Base-by-base conservation (phyloP, 2,797 vertebrate species). In the Adelosebastes latens region DNA sequence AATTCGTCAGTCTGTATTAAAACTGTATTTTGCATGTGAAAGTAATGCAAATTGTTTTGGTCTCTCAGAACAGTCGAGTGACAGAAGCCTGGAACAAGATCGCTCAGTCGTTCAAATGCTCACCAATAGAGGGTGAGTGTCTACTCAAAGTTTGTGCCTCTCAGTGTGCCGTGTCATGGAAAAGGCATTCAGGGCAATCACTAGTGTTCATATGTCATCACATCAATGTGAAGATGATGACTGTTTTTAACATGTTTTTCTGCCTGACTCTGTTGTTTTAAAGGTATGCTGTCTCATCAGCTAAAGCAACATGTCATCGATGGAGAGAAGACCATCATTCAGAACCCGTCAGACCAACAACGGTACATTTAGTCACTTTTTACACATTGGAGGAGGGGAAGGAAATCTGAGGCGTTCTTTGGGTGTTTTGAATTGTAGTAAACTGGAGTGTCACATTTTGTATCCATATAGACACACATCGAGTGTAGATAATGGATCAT, bases 21-120 rank as follows among this genome's bases (percentile, higher is more conserved):
- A 74, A n/a, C 25, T 64, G 22, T 13, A 13, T 74, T 46, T 77
- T 72, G 24, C 4, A 12, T 39, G 8, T 32, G 8, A 27, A 69
- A 27, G 39, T 77, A 32, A 62, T 32, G 10, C 2, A 1, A 39
- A 13, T 1, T 59, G 29, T 27, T 70, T 63, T n/a, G 75, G 2
- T 58, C 2, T 75, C 12, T 84, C 91, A 99, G 98, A 99, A 99
- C 92, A 95, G 97, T 49, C 97, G 98, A 93, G 97, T 99, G 94
- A 99, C 98, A 58, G 98, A 99, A 79, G 97, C 97, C 68, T 99
- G 98, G 98, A 98, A 97, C 93, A 99, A 99, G 94, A 99, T 99
- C 10, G 96, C 97, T 12, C 97, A 98, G 85, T 97, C 97, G 2
- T 99, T 99, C 92, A 98, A 99, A 92, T 99, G 98, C 95, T 95